Evolutionary conservation across 2,888 invertebrate genomes (phyloP).

Genomic region (Agapetus fuscipes): DNA sequence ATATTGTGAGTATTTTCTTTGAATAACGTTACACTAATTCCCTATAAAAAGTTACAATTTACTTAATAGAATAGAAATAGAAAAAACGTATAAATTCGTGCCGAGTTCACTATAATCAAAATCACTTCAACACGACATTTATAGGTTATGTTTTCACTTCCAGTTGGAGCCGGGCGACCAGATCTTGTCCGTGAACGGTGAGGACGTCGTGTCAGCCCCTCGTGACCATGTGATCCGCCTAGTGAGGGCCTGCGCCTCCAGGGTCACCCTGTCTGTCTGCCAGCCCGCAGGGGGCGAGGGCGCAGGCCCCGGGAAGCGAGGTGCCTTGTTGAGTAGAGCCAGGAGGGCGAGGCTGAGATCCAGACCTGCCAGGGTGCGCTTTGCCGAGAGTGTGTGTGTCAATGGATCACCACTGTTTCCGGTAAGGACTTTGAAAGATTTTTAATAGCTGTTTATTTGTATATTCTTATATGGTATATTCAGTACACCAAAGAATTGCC

Average conservation of each 20-base stretch:
- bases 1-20: too few species aligned
- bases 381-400: conserved; percentile 81
- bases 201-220: conserved; percentile 78
- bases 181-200: conserved; percentile 82
- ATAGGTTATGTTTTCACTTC: conserved; percentile 23
- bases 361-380: conserved; percentile 76
- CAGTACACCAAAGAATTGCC: too few species aligned
- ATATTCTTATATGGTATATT: too few species aligned
- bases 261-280: conserved; percentile 70
- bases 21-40: too few species aligned
- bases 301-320: conserved; percentile 51
- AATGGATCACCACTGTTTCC: conserved; percentile 77
- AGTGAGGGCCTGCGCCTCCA: conserved; percentile 70
- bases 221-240: conserved; percentile 83
- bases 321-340: conserved; percentile 77
- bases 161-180: conserved; percentile 83
- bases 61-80: too few species aligned
- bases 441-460: too few species aligned
- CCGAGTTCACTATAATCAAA: too few species aligned
- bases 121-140: too few species aligned
- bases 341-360: conserved; percentile 73
- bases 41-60: too few species aligned
- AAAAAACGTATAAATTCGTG: too few species aligned
- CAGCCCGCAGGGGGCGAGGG: conserved; percentile 65
- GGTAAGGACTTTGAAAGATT: too few species aligned